phyloP scores from a whole-genome alignment of 2,888 invertebrate genomes.

The Ophion slaviceki region DNA sequence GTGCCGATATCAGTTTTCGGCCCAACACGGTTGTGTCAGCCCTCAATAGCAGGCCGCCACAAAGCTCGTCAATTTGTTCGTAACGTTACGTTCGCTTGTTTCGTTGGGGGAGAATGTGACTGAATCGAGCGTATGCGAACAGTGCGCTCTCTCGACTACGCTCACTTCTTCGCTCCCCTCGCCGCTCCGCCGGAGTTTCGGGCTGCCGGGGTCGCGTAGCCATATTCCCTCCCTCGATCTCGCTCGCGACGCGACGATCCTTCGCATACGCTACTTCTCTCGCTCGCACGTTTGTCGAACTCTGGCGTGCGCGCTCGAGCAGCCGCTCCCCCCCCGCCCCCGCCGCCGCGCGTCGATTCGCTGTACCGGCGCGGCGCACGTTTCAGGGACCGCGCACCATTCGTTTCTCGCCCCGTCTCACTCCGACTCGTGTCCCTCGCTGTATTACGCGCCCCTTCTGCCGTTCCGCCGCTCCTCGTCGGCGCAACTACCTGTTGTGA shows the following conservation, averaged over 20 bases:
- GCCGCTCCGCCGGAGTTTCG: slow-evolving; percentile 34
- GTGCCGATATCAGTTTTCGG: not conserved
- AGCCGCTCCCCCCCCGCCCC: slow-evolving; percentile 7
- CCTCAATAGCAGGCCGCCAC: not conserved
- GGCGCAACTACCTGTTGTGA: slow-evolving; percentile 81
- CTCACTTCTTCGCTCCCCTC: slow-evolving; percentile 14
- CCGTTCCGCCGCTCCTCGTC: slow-evolving; percentile 54
- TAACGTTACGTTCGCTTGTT: slow-evolving; percentile 7
- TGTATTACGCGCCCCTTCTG: slow-evolving; percentile 25
- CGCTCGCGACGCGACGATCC: slow-evolving; percentile 54
- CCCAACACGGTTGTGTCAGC: not conserved
- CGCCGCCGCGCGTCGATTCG: slow-evolving; percentile 52
- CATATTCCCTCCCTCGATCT: slow-evolving; percentile 53
- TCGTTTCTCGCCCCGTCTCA: slow-evolving; percentile 63
- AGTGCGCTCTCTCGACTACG: slow-evolving; percentile 24
- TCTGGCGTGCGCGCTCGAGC: slow-evolving; percentile 61
- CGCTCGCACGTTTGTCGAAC: slow-evolving; percentile 56
- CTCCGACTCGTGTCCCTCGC: not conserved
- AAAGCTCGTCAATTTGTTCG: not conserved
- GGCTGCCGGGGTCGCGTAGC: slow-evolving; percentile 64
- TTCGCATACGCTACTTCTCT: slow-evolving; percentile 53
- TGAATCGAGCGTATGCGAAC: slow-evolving; percentile 19
- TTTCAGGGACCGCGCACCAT: slow-evolving; percentile 74
- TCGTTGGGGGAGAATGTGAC: not conserved
- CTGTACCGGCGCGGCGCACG: slow-evolving; percentile 68